Percentiles rank a stretch among this genome's conserved stretches.
These are phyloP conservation scores for Prosopocoilus inquinatus DNA, from an alignment of 2,888 invertebrate species.

Conservation along the genomic window DNA sequence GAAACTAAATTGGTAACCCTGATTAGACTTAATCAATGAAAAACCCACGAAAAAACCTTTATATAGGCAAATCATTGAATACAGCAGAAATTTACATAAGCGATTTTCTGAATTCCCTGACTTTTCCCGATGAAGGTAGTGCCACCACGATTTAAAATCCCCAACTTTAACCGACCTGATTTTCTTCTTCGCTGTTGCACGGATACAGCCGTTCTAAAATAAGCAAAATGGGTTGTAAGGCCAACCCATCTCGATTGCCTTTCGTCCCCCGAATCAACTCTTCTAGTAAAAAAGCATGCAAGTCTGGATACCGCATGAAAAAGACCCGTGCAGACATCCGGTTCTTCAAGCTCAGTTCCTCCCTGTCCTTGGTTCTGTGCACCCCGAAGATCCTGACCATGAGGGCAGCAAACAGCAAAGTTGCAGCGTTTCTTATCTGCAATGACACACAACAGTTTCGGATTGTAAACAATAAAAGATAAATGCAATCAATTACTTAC, in stretches of 20 bases:
- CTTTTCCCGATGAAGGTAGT: too few relatives aligned
- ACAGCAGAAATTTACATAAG: too few relatives aligned
- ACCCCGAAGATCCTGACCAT: conserved; percentile 88
- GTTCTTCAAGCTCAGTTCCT: conserved; percentile 62
- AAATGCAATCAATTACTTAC: conserved; percentile 59
- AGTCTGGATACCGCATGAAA: conserved; percentile 69
- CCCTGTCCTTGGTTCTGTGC: conserved; percentile 58
- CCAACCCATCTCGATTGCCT: conserved; percentile 53
- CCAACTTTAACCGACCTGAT: conserved; percentile 62
- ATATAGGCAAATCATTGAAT: too few relatives aligned
- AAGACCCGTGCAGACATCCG: conserved; percentile 77
- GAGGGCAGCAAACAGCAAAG: conserved; percentile 79
- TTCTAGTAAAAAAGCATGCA: conserved; percentile 56
- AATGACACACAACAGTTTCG: background rate
- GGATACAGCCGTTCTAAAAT: conserved; percentile 77
- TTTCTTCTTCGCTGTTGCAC: conserved; percentile 68
- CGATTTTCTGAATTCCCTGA: too few relatives aligned
- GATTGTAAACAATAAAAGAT: conserved; percentile 8
- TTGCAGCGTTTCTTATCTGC: conserved; percentile 82
- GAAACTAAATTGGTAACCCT: too few relatives aligned
- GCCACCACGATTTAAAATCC: too few relatives aligned
- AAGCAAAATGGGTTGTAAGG: conserved; percentile 74
- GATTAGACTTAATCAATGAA: too few relatives aligned
- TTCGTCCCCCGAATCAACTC: conserved; percentile 42
- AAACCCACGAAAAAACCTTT: too few relatives aligned